Percentiles rank a stretch among this genome's conserved stretches.
Evolutionary conservation across 1,140 invertebrate species (phyloP).

Genomic region (Drusus annulatus): DNA sequence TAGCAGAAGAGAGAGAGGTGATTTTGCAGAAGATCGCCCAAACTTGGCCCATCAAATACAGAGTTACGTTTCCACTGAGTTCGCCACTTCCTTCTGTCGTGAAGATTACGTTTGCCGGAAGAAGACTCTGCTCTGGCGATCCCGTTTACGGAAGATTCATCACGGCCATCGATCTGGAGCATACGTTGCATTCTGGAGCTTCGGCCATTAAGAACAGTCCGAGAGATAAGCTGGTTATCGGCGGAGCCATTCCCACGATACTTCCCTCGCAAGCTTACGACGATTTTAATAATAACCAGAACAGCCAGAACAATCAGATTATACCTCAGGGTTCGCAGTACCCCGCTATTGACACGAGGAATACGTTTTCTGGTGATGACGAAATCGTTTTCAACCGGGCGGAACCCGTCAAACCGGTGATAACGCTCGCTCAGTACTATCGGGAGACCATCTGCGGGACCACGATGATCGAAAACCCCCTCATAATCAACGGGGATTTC

Average conservation of each 20-base stretch:
- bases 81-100: slow-evolving; percentile 62
- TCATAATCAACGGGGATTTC: slow-evolving; percentile 63
- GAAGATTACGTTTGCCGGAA: slow-evolving; percentile 61
- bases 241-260: background rate
- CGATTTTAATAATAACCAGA: too few relatives aligned
- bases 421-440: background rate
- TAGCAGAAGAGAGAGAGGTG: slow-evolving; percentile 60
- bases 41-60: slow-evolving; percentile 61
- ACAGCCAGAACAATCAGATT: too few relatives aligned
- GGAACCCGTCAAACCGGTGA: too few relatives aligned
- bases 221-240: slow-evolving; percentile 27
- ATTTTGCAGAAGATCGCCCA: slow-evolving; percentile 58
- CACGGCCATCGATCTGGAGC: slow-evolving; percentile 63
- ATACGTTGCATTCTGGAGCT: slow-evolving; percentile 62
- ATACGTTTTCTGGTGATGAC: too few relatives aligned
- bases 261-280: too few relatives aligned
- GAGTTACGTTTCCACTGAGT: slow-evolving; percentile 63
- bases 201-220: slow-evolving; percentile 49
- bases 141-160: slow-evolving; percentile 56
- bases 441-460: slow-evolving; percentile 60
- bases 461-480: slow-evolving; percentile 60
- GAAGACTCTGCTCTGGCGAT: slow-evolving; percentile 60
- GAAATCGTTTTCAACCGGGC: too few relatives aligned
- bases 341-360: too few relatives aligned
- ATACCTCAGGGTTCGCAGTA: too few relatives aligned